Evolutionary conservation across 2,797 vertebrate genomes (phyloP).

Genomic region (Chlorospingus flavigularis): DNA sequence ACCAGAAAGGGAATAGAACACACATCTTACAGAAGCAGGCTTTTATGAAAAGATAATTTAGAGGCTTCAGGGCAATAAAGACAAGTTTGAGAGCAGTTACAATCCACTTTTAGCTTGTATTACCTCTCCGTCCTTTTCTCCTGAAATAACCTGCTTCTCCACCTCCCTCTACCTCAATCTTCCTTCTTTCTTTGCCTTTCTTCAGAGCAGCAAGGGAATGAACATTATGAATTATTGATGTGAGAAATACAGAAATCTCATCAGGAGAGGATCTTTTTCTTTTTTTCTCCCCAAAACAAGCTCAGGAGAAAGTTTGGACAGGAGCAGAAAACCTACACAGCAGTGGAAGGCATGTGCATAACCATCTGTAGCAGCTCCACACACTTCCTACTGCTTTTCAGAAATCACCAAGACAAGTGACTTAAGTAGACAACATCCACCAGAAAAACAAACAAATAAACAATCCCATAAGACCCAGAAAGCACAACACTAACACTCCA

Average conservation of each 20-base stretch:
- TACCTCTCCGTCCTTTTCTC: not conserved
- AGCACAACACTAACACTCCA: not conserved
- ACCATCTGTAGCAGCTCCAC: not conserved
- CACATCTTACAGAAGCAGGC: not conserved
- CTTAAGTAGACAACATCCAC: not conserved
- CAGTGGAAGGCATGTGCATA: not conserved
- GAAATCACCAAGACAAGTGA: not conserved
- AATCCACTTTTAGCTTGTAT: conserved; percentile 10
- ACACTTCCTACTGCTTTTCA: not conserved
- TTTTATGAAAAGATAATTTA: conserved; percentile 40
- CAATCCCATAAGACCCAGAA: not conserved
- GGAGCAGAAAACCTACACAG: not conserved
- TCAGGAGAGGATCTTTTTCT: accelerated
- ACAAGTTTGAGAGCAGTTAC: conserved; percentile 2
- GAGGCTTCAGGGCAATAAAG: conserved; percentile 24
- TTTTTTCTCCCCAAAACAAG: accelerated
- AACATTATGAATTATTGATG: not conserved
- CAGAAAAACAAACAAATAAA: not conserved
- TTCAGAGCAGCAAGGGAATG: not conserved
- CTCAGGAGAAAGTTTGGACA: not conserved
- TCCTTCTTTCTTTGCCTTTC: not conserved
- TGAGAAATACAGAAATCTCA: not conserved
- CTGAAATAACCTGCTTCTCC: not conserved
- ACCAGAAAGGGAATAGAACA: conserved; percentile 4
- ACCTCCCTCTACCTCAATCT: not conserved